phyloP scores from a whole-genome alignment of 1,140 invertebrate genomes.

The Campoletis sonorensis region DNA sequence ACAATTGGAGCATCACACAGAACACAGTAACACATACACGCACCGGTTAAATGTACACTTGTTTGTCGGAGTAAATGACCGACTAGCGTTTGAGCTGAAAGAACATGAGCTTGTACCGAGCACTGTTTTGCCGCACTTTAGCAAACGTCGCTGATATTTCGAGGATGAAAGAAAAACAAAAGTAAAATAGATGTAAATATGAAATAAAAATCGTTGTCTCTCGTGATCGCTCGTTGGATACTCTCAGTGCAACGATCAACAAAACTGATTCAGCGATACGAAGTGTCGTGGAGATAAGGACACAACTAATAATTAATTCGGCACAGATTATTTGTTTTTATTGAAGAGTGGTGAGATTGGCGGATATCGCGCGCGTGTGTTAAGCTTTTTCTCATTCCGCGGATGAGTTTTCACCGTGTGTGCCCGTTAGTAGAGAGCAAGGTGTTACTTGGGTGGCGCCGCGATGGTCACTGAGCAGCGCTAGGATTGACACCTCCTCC shows the following conservation, averaged over 20 bases:
- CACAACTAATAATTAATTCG: too few relatives aligned
- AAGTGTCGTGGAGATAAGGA: too few relatives aligned
- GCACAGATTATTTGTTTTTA: not conserved
- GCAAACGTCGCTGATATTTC: not conserved
- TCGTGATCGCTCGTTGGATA: not conserved
- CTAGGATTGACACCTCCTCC: slow-evolving; percentile 78
- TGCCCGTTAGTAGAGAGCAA: slow-evolving; percentile 63
- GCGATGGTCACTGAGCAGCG: slow-evolving; percentile 78
- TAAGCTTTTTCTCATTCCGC: slow-evolving; percentile 10
- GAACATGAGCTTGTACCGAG: not conserved
- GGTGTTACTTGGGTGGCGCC: slow-evolving; percentile 78
- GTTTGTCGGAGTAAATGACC: not conserved
- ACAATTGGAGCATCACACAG: not conserved
- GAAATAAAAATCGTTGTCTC: slow-evolving; percentile 10
- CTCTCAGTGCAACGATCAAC: not conserved
- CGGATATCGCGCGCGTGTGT: not conserved
- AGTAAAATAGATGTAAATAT: not conserved
- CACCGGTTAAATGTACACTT: not conserved
- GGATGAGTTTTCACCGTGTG: slow-evolving; percentile 13
- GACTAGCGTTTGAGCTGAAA: slow-evolving; percentile 13
- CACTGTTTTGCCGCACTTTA: too few relatives aligned
- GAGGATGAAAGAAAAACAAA: not conserved
- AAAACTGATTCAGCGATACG: not conserved
- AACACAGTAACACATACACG: slow-evolving; percentile 1
- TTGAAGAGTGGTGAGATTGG: not conserved